A percentile compares a stretch with the other conserved stretches of the same genome.
These are phyloP conservation scores for Zingel zingel DNA, from an alignment of 2,113 vertebrate genomes.

Conservation along the genomic window DNA sequence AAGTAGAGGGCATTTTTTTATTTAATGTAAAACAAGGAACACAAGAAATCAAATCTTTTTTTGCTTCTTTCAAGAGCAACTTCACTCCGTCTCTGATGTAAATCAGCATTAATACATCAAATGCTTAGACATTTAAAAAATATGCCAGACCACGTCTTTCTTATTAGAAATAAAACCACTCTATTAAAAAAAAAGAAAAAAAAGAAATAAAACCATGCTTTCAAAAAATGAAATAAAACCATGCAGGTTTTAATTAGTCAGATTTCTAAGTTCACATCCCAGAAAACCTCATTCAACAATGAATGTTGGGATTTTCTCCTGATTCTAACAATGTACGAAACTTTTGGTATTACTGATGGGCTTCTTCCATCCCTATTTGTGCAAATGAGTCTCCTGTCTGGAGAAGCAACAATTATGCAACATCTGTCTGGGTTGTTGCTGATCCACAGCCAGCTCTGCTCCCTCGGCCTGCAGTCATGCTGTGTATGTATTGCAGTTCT, in stretches of 20 bases:
- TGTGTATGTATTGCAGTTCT: slow-evolving; percentile 28
- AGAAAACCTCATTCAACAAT: slow-evolving; percentile 4
- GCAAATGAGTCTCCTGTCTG: slow-evolving; percentile 34
- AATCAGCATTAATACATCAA: slow-evolving; percentile 38
- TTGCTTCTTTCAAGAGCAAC: slow-evolving; percentile 30
- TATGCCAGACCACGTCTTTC: neutral
- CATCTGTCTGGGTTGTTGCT: slow-evolving; percentile 41
- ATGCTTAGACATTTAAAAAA: slow-evolving; percentile 8
- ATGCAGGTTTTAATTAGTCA: neutral
- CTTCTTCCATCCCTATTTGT: slow-evolving; percentile 27
- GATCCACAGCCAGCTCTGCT: slow-evolving; percentile 41
- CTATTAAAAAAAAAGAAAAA: too few species aligned
- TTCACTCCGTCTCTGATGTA: slow-evolving; percentile 36
- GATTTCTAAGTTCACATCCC: slow-evolving; percentile 5
- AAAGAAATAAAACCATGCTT: neutral
- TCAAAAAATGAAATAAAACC: neutral
- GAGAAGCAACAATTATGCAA: slow-evolving; percentile 44
- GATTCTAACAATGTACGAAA: slow-evolving; percentile 4
- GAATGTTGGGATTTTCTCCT: slow-evolving; percentile 1
- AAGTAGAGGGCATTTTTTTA: neutral
- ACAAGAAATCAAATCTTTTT: neutral
- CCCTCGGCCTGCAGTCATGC: slow-evolving; percentile 32
- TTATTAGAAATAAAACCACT: slow-evolving; percentile 7
- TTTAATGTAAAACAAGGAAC: slow-evolving; percentile 5
- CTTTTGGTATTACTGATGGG: neutral